phyloP scores from a whole-genome alignment of 2,113 vertebrate species.

The Rhabdomys dilectus region DNA sequence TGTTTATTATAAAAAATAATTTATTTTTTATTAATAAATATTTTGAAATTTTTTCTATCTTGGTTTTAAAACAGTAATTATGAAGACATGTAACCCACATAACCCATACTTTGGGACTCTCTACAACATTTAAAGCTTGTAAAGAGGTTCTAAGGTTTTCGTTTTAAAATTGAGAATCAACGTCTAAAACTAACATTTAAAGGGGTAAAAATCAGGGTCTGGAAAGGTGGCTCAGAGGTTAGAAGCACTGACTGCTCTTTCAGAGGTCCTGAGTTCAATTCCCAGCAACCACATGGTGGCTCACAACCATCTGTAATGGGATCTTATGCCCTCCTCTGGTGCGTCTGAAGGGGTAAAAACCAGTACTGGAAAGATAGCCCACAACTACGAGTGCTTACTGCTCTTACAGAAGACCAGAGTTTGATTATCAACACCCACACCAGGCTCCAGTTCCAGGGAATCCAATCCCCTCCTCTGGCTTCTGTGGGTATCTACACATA shows the following conservation, averaged over 20 bases:
- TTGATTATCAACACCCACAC: too few relatives aligned
- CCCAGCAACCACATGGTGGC: not conserved
- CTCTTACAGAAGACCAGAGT: too few relatives aligned
- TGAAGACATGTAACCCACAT: not conserved
- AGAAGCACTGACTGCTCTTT: not conserved
- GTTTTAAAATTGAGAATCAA: conserved; percentile 24
- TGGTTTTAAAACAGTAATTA: conserved; percentile 27
- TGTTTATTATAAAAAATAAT: too few relatives aligned
- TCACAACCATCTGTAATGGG: too few relatives aligned
- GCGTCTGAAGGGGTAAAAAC: too few relatives aligned
- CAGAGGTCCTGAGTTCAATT: not conserved
- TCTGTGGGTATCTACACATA: not conserved
- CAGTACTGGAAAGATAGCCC: too few relatives aligned
- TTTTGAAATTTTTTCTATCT: conserved; percentile 31
- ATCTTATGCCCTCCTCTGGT: too few relatives aligned
- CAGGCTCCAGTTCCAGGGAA: too few relatives aligned
- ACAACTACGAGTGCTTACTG: too few relatives aligned
- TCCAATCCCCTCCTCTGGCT: not conserved
- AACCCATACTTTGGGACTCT: not conserved
- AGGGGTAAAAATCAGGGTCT: not conserved
- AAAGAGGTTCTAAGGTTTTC: not conserved
- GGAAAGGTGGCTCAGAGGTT: not conserved
- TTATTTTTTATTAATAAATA: conserved; percentile 42
- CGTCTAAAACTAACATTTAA: conserved; percentile 31
- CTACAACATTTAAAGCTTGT: conserved; percentile 30